Evolutionary conservation across 2,888 invertebrate genomes (phyloP), one percentile per base, ranked within the genome.

Genomic region (Cerastis leucographa): DNA sequence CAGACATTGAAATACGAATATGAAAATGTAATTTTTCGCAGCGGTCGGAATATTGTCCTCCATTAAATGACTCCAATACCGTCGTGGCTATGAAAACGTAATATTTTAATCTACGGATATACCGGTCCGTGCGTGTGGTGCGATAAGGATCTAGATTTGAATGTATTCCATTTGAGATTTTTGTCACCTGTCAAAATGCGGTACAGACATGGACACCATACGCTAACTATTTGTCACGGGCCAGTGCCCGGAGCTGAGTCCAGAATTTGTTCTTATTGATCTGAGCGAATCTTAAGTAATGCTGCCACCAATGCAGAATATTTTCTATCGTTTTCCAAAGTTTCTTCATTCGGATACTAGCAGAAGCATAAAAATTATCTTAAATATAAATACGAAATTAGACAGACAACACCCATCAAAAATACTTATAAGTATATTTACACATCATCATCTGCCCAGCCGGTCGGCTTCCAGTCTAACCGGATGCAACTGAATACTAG

Each of bases 11-110:
- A 72, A 65, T 74, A 82, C 66, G 79, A 76, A 83, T 76, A 86
- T 86, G 81, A 67, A 77, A 86, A 85, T 85, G 81, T 81, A 78
- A 85, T 86, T 76, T 69, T 42, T 49, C 59, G 65, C n/a, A 71
- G 75, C 78, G 66, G 65, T 17, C 54, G 49, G 42, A 35, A 73
- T 84, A 84, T 76, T 76, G 56, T 11, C 62, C 40, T 70, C 25
- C 49, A 68, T 81, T 81, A 77, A 75, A 75, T 42, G 56, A 70
- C 59, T 67, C 49, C 61, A 65, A 82, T 72, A 56, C 61, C 61
- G 29, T 62, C 19, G 44, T 44, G 56, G 79, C 74, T 78, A 69
- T 71, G 46, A 71, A 62, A 65, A 62, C 2, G 17, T 14, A 17
- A 67, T 22, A n/a, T 2, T 29, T 65, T 78, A 59, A 61, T 80